Evolutionary conservation across 2,888 invertebrate species (phyloP).

Genomic region (Leptopilina syphax): DNA sequence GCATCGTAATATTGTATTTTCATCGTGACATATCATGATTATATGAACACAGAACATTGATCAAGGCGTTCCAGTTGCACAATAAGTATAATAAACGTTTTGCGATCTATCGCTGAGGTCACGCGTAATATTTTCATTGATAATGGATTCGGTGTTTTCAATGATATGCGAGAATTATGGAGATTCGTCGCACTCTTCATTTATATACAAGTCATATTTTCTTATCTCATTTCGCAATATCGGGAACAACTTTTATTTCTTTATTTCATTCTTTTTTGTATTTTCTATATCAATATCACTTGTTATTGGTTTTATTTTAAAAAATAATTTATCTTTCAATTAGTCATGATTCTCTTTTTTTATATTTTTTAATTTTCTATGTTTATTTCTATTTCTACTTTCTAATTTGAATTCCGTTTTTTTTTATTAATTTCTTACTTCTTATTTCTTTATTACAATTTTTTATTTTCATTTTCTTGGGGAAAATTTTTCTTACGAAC

Average conservation of each 20-base stretch:
- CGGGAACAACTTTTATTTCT: neutral
- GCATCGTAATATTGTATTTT: constrained; percentile 25
- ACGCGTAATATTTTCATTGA: constrained; percentile 30
- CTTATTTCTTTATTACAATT: too few relatives aligned
- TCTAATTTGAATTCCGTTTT: too few relatives aligned
- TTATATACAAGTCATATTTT: constrained; percentile 5
- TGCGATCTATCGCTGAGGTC: constrained; percentile 26
- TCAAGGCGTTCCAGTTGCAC: constrained; percentile 35
- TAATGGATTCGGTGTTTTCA: constrained; percentile 23
- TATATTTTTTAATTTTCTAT: too few relatives aligned
- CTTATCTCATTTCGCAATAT: constrained; percentile 10
- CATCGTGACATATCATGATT: constrained; percentile 21
- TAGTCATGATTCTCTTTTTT: neutral
- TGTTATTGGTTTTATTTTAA: neutral
- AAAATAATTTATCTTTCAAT: too few relatives aligned
- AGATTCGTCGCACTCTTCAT: constrained; percentile 25
- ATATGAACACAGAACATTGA: constrained; percentile 26
- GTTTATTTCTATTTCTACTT: too few relatives aligned
- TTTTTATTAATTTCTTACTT: too few relatives aligned
- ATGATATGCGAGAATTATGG: neutral
- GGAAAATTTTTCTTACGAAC: too few relatives aligned
- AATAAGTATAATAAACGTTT: constrained; percentile 25
- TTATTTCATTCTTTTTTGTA: neutral
- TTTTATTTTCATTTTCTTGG: too few relatives aligned
- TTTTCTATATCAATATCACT: neutral